phyloP scores from a whole-genome alignment of 1,140 invertebrate species.

The Lasioglossum baleicum region DNA sequence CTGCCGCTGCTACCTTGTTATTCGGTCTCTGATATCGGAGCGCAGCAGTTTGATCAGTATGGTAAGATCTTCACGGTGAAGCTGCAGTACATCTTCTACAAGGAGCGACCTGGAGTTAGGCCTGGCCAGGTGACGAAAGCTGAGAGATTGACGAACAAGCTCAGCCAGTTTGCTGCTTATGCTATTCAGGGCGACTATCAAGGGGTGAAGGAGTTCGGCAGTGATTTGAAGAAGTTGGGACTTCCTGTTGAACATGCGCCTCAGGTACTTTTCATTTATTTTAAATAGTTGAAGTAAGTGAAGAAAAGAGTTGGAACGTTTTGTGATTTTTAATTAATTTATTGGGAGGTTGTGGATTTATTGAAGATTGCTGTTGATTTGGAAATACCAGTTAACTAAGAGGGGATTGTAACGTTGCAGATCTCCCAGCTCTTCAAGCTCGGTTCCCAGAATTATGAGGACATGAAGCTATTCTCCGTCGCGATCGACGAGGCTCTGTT shows the following conservation, averaged over 20 bases:
- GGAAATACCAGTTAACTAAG: not conserved
- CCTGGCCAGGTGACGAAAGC: slow-evolving; percentile 97
- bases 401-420: slow-evolving; percentile 71
- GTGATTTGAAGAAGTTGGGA: slow-evolving; percentile 94
- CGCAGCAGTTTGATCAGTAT: slow-evolving; percentile 98
- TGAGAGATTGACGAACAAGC: slow-evolving; percentile 92
- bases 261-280: slow-evolving; percentile 81
- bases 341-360: too few relatives aligned
- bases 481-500: slow-evolving; percentile 95
- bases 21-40: slow-evolving; percentile 94
- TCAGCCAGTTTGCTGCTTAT: slow-evolving; percentile 96
- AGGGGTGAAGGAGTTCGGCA: slow-evolving; percentile 94
- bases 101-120: slow-evolving; percentile 97
- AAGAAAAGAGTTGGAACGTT: too few relatives aligned
- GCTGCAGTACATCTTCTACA: slow-evolving; percentile 98
- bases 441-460: slow-evolving; percentile 92
- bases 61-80: slow-evolving; percentile 99
- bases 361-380: not conserved
- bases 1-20: slow-evolving; percentile 95
- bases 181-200: slow-evolving; percentile 96
- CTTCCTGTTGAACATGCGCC: slow-evolving; percentile 98
- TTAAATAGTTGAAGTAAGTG: not conserved
- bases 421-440: slow-evolving; percentile 98
- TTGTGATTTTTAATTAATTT: too few relatives aligned
- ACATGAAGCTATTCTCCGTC: slow-evolving; percentile 94